Base-by-base conservation (phyloP, 2,888 invertebrate species). In the Melitaea athalia region DNA sequence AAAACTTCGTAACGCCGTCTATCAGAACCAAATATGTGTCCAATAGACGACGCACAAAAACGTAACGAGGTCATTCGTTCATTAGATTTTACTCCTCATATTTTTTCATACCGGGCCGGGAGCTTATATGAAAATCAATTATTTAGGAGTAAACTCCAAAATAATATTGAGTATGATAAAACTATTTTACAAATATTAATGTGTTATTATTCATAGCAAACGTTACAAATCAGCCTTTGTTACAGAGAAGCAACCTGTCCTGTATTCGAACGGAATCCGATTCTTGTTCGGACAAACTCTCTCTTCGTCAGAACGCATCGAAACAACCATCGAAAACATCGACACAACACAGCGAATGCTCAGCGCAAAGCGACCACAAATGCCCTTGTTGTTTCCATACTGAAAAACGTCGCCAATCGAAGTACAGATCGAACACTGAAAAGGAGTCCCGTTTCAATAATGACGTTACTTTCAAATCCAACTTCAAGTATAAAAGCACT, bases 251-350 rank as follows among this genome's bases (percentile, higher is more conserved):
- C 38, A 89, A 91, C 66, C 74, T 92, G 3, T 91, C 92, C 64
- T 92, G 92, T 75, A 89, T 92, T 57, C 84, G 91, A n/a, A 88
- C 92, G 0, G 92, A 92, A 75, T 92, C 92, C 0, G 92, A 92
- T 71, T 92, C 92, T 1, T 87, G 90, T 1, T 91, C 92, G 0
- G 92, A 91, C 75, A 92, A 92, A 67, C 79, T 88, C 14, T 92
- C 92, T 0, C 77, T 91, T 8, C 76, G 91, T 0, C 92, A 92
- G 60, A 87, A 81, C 72, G 85, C 89, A 0, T 87, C 91, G 0
- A 92, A 91, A 64, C 89, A 89, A 63, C 76, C 84, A 0, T 86
- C 89, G 0, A 91, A 86, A 72, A 84, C 77, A 61, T 86, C 88
- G 0, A 83, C 80, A 0, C 89, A 88, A 47, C 87, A 82, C 2